A percentile compares a stretch with the other conserved stretches of the same genome.
These are phyloP conservation scores for Chymomyza caudatula DNA, from an alignment of 2,888 invertebrate species.

Conservation along the genomic window DNA sequence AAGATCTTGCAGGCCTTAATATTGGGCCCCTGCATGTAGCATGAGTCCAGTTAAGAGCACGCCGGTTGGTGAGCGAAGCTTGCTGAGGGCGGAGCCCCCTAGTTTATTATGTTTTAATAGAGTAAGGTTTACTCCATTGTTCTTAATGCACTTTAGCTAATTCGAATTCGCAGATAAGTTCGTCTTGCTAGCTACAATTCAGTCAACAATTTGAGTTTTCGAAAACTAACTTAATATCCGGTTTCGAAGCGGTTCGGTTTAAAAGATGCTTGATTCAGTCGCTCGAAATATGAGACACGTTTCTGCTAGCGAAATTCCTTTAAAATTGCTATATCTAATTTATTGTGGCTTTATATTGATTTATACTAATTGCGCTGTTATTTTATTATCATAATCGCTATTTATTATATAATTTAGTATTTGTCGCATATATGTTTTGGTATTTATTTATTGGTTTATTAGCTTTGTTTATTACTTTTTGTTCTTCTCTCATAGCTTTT, in stretches of 20 bases:
- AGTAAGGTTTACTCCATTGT: no score
- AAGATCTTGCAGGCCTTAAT: no score
- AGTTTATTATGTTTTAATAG: no score
- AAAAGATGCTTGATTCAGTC: not conserved
- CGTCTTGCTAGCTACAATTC: no score
- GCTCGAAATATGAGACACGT: not conserved
- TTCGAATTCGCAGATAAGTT: no score
- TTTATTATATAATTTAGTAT: not conserved
- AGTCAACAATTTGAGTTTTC: no score
- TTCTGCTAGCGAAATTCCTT: not conserved
- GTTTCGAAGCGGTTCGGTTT: not conserved
- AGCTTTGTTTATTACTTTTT: not conserved
- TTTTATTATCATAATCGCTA: not conserved
- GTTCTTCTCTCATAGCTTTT: not conserved
- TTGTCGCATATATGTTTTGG: not conserved
- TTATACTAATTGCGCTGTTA: not conserved
- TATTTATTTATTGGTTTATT: not conserved
- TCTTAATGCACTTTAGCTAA: no score
- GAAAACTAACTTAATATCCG: no score
- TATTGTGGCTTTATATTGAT: not conserved
- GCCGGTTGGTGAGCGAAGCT: no score
- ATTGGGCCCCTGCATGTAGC: no score
- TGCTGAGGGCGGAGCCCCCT: no score
- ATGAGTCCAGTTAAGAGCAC: no score
- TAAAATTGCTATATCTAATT: not conserved